Conservation (phyloP, 2,888 invertebrate genomes). For the Deilephila porcellus region DNA sequence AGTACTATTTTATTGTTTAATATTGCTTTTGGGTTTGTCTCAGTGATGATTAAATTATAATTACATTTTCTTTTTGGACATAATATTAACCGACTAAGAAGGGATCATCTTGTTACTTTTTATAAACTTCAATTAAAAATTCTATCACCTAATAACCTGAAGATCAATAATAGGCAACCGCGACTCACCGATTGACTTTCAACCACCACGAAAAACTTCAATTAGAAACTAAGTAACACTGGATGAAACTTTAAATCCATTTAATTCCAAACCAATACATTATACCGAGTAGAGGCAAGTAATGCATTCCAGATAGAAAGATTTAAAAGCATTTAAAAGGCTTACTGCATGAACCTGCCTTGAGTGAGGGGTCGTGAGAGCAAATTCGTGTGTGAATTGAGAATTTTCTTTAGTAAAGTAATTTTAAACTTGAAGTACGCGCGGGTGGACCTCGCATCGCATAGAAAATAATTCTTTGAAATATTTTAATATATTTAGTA, state of each 20-base stretch:
- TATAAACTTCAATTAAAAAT: no score
- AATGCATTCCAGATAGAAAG: slow-evolving; percentile 23
- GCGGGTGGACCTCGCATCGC: not conserved
- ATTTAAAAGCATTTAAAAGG: slow-evolving; percentile 16
- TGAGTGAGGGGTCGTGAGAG: not conserved
- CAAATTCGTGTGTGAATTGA: slow-evolving; percentile 11
- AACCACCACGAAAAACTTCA: not conserved
- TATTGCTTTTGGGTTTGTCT: no score
- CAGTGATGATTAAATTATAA: no score
- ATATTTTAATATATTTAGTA: no score
- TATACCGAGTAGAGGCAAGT: slow-evolving; percentile 1
- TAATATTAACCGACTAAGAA: no score
- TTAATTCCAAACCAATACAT: slow-evolving; percentile 24
- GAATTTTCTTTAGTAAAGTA: not conserved
- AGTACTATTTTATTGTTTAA: no score
- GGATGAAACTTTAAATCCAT: not conserved
- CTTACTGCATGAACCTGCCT: slow-evolving; percentile 11
- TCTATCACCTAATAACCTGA: no score
- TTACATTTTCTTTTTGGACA: no score
- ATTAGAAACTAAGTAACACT: not conserved
- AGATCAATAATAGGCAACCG: no score
- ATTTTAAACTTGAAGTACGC: not conserved
- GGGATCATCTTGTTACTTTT: no score
- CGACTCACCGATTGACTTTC: not conserved
- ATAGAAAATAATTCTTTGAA: no score